Conservation (phyloP, 2,113 vertebrate genomes). For the Actenoides hombroni region DNA sequence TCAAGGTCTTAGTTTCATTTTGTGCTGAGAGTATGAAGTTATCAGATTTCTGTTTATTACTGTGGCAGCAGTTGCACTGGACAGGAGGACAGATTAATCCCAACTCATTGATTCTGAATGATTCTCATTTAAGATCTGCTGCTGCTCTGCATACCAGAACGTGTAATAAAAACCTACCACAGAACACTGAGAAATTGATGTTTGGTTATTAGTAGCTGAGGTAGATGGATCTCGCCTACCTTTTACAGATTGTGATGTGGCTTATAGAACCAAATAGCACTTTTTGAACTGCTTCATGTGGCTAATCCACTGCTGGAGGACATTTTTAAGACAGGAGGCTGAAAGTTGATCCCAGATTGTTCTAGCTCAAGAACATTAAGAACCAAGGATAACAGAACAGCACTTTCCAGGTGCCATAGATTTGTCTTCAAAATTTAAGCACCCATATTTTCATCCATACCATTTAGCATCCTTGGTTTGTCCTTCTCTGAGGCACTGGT, state of each 20-base stretch:
- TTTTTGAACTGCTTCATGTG: not conserved
- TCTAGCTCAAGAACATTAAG: not conserved
- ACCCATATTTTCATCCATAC: not conserved
- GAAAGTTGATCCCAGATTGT: not conserved
- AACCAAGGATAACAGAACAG: not conserved
- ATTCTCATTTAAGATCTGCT: constrained; percentile 54
- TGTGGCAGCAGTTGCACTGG: constrained; percentile 49
- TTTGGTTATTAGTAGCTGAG: not conserved
- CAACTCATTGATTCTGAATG: constrained; percentile 41
- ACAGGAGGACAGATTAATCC: constrained; percentile 51
- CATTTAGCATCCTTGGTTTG: not conserved
- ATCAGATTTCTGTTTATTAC: constrained; percentile 72
- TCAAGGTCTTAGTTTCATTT: constrained; percentile 73
- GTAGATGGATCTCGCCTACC: not conserved
- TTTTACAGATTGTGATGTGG: not conserved
- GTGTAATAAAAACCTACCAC: constrained; percentile 13
- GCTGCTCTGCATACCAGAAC: constrained; percentile 40
- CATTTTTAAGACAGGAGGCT: not conserved
- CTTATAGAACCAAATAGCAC: not conserved
- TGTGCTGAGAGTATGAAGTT: constrained; percentile 66
- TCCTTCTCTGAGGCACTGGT: not conserved
- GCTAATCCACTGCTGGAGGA: not conserved
- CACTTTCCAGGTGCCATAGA: not conserved
- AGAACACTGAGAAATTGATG: not conserved
- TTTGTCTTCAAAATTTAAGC: not conserved